Percentiles rank a stretch among this genome's conserved stretches.
phyloP scores from a whole-genome alignment of 2,113 vertebrate species.

The Ctenodactylus gundi region DNA sequence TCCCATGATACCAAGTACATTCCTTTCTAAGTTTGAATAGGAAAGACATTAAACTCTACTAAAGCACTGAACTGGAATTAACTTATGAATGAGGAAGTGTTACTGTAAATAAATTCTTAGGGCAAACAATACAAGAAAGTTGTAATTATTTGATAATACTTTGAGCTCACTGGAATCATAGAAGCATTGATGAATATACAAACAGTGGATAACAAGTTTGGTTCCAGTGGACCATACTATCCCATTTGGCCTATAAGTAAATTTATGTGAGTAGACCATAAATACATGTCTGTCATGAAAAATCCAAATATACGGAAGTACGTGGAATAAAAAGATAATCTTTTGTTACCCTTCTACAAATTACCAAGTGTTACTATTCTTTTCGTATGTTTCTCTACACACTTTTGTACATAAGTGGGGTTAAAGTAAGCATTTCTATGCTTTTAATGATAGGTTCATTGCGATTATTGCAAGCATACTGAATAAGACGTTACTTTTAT shows the following conservation, averaged over 20 bases:
- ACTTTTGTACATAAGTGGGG: slow-evolving; percentile 61
- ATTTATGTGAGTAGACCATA: slow-evolving; percentile 43
- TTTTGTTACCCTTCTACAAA: slow-evolving; percentile 6
- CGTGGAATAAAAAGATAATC: slow-evolving; percentile 43
- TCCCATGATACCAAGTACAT: neutral
- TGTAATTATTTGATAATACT: neutral
- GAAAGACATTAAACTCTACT: neutral
- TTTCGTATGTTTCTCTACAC: slow-evolving; percentile 15
- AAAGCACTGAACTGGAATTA: slow-evolving; percentile 24
- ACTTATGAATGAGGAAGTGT: neutral
- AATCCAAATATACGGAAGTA: slow-evolving; percentile 36
- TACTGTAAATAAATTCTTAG: neutral
- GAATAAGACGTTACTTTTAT: slow-evolving; percentile 56
- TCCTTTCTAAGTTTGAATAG: neutral
- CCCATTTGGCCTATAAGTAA: slow-evolving; percentile 2
- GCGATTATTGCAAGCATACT: slow-evolving; percentile 50
- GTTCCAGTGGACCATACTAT: slow-evolving; percentile 24
- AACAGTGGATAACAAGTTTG: neutral
- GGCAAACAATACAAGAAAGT: neutral
- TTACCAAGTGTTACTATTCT: slow-evolving; percentile 48
- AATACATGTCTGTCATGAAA: slow-evolving; percentile 32
- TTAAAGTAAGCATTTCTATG: slow-evolving; percentile 52
- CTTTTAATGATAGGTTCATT: slow-evolving; percentile 61
- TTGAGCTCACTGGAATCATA: neutral
- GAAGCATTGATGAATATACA: slow-evolving; percentile 30